Percentiles rank a stretch among this genome's conserved stretches.
Evolutionary conservation across 2,113 vertebrate genomes (phyloP).

Genomic region (Bucco capensis): DNA sequence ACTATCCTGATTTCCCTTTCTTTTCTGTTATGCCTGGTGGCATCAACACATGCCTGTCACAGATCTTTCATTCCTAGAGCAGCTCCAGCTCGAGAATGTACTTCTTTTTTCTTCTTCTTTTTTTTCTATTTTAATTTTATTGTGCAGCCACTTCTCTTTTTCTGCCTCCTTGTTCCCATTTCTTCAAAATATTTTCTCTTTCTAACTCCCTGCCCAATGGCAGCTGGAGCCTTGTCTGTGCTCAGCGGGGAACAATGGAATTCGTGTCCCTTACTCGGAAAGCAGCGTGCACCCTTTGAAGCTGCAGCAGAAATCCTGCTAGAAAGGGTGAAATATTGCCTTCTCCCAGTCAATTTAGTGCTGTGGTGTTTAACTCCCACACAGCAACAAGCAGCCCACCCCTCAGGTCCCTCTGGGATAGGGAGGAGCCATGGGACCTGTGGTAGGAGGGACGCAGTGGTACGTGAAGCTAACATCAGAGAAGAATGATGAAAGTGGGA

Average conservation of each 20-base stretch:
- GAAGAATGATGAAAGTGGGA: background rate
- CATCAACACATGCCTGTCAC: conserved; percentile 56
- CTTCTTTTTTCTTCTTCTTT: background rate
- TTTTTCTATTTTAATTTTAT: background rate
- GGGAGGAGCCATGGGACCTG: background rate
- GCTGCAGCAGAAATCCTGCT: background rate
- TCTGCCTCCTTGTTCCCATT: background rate
- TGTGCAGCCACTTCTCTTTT: background rate
- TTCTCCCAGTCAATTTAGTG: background rate
- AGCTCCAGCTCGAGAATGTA: background rate
- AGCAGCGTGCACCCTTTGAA: background rate
- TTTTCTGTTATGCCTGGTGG: conserved; percentile 67
- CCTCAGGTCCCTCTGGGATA: background rate
- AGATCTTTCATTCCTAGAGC: conserved; percentile 42
- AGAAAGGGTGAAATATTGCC: background rate
- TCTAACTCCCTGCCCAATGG: background rate
- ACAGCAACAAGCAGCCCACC: background rate
- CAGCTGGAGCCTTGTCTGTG: background rate
- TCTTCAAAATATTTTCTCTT: background rate
- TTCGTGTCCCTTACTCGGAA: background rate
- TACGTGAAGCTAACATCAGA: accelerated
- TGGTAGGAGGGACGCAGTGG: background rate
- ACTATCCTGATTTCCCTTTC: background rate
- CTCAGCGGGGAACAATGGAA: background rate
- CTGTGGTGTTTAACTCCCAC: background rate